Percentiles rank a stretch among this genome's conserved stretches.
phyloP scores from a whole-genome alignment of 2,888 invertebrate species.

The Azorinus chamasolen region DNA sequence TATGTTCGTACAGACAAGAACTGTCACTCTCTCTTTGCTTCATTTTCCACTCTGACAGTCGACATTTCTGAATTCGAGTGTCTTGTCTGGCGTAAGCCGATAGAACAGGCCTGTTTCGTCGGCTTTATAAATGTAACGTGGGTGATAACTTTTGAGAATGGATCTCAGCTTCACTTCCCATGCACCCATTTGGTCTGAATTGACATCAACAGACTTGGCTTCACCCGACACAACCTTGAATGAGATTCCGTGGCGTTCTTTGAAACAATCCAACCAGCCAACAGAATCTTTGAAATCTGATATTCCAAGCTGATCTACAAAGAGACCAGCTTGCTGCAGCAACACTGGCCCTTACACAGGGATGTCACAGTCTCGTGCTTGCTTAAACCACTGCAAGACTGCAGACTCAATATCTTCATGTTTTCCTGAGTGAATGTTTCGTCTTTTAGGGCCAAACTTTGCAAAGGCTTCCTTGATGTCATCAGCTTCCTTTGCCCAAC shows the following conservation, averaged over 20 bases:
- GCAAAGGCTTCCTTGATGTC: conserved; percentile 40
- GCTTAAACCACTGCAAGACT: conserved; percentile 21
- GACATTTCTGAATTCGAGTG: too few relatives aligned
- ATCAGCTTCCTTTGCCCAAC: conserved; percentile 51
- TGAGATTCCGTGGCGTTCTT: conserved; percentile 28
- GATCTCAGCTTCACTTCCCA: too few relatives aligned
- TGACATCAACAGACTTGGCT: too few relatives aligned
- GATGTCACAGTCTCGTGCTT: conserved; percentile 13
- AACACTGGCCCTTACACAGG: conserved; percentile 44
- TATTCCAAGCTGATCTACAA: conserved; percentile 14
- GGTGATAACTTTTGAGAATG: too few relatives aligned
- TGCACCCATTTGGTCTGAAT: too few relatives aligned
- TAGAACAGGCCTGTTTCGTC: too few relatives aligned
- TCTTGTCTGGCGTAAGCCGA: too few relatives aligned
- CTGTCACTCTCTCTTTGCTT: too few relatives aligned
- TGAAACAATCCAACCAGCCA: conserved; percentile 51
- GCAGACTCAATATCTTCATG: conserved; percentile 33
- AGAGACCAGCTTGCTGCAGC: conserved; percentile 32
- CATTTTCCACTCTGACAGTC: too few relatives aligned
- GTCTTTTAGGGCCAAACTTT: conserved; percentile 32
- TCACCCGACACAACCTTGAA: too few relatives aligned
- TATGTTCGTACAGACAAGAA: not conserved
- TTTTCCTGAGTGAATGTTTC: not conserved
- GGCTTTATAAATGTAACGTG: too few relatives aligned
- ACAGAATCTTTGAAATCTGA: conserved; percentile 37